Base-by-base conservation (phyloP, 1,140 invertebrate genomes). In the Lasioglossum baleicum region DNA sequence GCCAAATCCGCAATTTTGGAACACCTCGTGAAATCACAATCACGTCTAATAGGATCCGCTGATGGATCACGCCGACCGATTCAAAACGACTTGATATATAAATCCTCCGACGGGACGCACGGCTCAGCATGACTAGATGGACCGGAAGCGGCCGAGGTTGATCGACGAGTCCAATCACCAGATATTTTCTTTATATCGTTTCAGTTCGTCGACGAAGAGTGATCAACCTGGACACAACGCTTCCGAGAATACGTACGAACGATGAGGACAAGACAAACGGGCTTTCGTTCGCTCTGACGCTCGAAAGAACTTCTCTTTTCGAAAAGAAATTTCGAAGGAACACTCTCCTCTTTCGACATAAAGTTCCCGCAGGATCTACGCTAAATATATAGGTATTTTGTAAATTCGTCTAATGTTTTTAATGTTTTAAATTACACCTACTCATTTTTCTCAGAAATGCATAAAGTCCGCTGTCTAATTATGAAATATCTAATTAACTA, bases 21-120 rank as follows among this genome's bases (percentile, higher is more conserved):
- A 90, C 89, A 90, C 87, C 83, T 89, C 81, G 83, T 87, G 81
- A 82, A 88, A 90, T 90, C 89, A 90, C 90, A 89, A 78, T 87
- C 89, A 26, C 74, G 75, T 40, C 10, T 48, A 48, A 82, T 4
- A n/a, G 53, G 69, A 56, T 71, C 56, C 42, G 15, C 8, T 4
- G 17, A 58, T 58, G 20, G 56, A 58, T n/a, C 17, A 4, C 35
- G 3, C 35, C 35, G 35, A 35, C 35, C 35, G 35, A 35, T 35
- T 26, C 35, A 35, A 8, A 58, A 58, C 56, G 56, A 40, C 63
- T 26, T n/a, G 51, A 40, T 67, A 83, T 22, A 40, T 65, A 40
- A 31, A 58, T 75, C 58, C 35, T 71, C 35, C 53, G 35, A 81
- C 67, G 31, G 75, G 63, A 81, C 70, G 53, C 77, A 74, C 77